These are phyloP conservation scores for Toxonevra muliebris DNA, from an alignment of 2,888 invertebrate genomes.

Conservation along the genomic window DNA sequence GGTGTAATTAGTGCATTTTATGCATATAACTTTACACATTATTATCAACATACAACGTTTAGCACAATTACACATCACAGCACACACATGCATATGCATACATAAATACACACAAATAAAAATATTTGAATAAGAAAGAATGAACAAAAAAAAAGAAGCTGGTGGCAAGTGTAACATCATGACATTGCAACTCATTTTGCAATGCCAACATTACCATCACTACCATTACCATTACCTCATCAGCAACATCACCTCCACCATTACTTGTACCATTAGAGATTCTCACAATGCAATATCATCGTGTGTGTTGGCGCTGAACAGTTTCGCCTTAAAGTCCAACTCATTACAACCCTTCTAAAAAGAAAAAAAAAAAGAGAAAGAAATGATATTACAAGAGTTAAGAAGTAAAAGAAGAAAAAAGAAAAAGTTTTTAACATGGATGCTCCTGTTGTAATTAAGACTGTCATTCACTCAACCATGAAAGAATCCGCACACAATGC, in stretches of 20 bases:
- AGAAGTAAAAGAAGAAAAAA: background rate
- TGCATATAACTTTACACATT: slow-evolving; percentile 8
- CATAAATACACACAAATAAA: background rate
- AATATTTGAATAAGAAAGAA: background rate
- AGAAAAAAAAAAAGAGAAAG: too few relatives aligned
- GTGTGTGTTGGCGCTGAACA: too few relatives aligned
- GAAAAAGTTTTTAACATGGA: slow-evolving; percentile 14
- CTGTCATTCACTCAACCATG: slow-evolving; percentile 42
- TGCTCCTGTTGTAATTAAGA: slow-evolving; percentile 42
- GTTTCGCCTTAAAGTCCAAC: too few relatives aligned
- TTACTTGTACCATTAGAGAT: too few relatives aligned
- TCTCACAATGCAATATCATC: too few relatives aligned
- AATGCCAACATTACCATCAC: slow-evolving; percentile 15
- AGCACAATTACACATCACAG: too few relatives aligned
- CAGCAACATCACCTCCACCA: background rate
- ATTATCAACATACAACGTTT: background rate
- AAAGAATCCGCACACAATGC: slow-evolving; percentile 12
- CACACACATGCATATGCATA: slow-evolving; percentile 2
- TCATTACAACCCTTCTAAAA: too few relatives aligned
- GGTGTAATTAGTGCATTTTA: slow-evolving; percentile 32
- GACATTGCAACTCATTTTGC: slow-evolving; percentile 34
- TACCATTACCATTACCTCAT: slow-evolving; percentile 19
- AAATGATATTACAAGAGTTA: background rate
- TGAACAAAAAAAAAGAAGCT: background rate
- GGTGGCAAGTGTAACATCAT: slow-evolving; percentile 24